These are phyloP conservation scores for Idris sp. DNA, from an alignment of 1,140 invertebrate genomes.

Conservation along the genomic window DNA sequence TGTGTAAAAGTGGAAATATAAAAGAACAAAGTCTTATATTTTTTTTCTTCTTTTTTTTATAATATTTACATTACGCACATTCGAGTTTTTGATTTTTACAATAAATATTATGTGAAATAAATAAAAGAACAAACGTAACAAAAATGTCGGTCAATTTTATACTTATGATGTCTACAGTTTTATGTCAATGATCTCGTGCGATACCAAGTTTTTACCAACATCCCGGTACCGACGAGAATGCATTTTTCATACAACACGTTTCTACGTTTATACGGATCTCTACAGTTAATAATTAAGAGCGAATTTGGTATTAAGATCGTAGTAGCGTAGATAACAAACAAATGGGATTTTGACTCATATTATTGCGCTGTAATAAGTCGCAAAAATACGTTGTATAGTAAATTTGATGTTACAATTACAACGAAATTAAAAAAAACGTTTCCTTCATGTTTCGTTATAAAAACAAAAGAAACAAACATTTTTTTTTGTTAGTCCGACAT, in stretches of 20 bases:
- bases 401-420: constrained; percentile 71
- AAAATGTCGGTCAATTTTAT: constrained; percentile 44
- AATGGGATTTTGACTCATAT: constrained; percentile 31
- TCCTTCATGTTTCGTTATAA: constrained; percentile 64
- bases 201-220: constrained; percentile 40
- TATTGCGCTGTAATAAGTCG: constrained; percentile 23
- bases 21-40: constrained; percentile 31
- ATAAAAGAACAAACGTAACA: not conserved
- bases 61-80: constrained; percentile 17
- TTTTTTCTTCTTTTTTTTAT: constrained; percentile 28
- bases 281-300: constrained; percentile 54
- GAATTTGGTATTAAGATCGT: constrained; percentile 68
- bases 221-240: constrained; percentile 5
- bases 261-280: constrained; percentile 77
- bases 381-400: constrained; percentile 60
- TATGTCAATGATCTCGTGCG: constrained; percentile 62
- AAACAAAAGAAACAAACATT: constrained; percentile 10
- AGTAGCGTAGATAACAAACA: constrained; percentile 69
- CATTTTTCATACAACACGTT: constrained; percentile 58
- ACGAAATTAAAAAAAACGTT: constrained; percentile 71
- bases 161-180: constrained; percentile 49
- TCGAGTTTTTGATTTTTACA: too few species aligned
- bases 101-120: too few species aligned
- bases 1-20: constrained; percentile 48
- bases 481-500: constrained; percentile 35